phyloP scores from a whole-genome alignment of 2,113 vertebrate species.

The Scatophagus argus region DNA sequence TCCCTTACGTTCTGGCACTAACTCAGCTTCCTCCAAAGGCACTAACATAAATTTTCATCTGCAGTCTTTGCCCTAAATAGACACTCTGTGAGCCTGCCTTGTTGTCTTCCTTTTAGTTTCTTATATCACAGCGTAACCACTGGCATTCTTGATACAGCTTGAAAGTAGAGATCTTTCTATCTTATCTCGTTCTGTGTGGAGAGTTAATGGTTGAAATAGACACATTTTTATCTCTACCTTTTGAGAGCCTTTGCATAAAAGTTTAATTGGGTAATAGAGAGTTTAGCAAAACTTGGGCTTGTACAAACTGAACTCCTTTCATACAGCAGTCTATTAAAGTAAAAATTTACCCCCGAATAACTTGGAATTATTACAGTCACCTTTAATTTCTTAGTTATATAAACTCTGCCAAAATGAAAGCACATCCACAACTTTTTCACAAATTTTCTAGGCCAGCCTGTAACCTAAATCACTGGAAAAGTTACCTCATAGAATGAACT shows the following conservation, averaged over 20 bases:
- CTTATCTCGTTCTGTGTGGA: conserved; percentile 41
- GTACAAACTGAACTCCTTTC: conserved; percentile 1
- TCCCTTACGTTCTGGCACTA: conserved; percentile 56
- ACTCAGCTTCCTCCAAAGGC: conserved; percentile 57
- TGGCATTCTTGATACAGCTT: conserved; percentile 36
- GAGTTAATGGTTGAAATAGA: conserved; percentile 51
- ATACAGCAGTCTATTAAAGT: neutral
- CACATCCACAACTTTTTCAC: neutral
- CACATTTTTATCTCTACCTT: conserved; percentile 55
- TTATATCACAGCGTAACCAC: conserved; percentile 50
- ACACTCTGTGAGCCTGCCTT: conserved; percentile 47
- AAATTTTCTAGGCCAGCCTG: neutral
- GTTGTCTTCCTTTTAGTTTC: conserved; percentile 42
- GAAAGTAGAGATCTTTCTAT: conserved; percentile 30
- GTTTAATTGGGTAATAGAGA: conserved; percentile 45
- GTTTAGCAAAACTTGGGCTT: conserved; percentile 36
- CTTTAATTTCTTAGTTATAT: neutral
- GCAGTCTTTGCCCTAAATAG: conserved; percentile 66
- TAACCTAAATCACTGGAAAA: conserved; percentile 25
- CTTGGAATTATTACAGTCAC: conserved; percentile 9
- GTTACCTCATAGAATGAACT: conserved; percentile 13
- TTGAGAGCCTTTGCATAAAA: conserved; percentile 38
- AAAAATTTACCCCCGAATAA: neutral
- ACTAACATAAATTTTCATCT: conserved; percentile 65
- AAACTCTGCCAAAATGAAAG: conserved; percentile 10